These are phyloP conservation scores for Gallinago paraguaiae DNA, from an alignment of 2,113 vertebrate genomes.

Conservation along the genomic window DNA sequence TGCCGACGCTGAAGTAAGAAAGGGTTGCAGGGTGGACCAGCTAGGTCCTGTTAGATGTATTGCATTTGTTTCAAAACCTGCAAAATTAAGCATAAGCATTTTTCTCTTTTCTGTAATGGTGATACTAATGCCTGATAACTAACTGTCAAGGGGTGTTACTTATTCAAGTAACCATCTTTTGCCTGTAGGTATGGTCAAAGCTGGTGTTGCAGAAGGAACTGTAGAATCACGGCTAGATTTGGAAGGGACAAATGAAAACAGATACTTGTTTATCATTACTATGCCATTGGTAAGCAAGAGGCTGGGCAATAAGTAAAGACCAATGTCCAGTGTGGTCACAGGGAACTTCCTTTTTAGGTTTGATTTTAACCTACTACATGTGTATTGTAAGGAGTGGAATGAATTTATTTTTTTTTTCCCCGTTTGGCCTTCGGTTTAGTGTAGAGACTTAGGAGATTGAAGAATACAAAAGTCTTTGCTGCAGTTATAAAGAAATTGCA, in stretches of 20 bases:
- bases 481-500: background rate
- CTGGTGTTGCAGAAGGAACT: background rate
- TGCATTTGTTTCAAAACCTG: background rate
- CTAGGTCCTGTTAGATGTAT: no score
- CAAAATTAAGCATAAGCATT: background rate
- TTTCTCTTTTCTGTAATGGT: background rate
- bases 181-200: background rate
- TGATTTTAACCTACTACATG: background rate
- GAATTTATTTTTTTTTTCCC: background rate
- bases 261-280: background rate
- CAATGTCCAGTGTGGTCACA: background rate
- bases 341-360: background rate
- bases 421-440: background rate
- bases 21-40: no score
- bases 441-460: accelerated
- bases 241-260: background rate
- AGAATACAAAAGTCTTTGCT: background rate
- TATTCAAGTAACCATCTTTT: background rate
- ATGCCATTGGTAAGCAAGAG: background rate
- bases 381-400: background rate
- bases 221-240: no score
- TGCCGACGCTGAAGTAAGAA: background rate
- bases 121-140: background rate
- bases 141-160: background rate
- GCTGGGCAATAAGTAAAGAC: background rate